Base-by-base conservation (phyloP, 2,113 vertebrate genomes). In the Pelobates fuscus region DNA sequence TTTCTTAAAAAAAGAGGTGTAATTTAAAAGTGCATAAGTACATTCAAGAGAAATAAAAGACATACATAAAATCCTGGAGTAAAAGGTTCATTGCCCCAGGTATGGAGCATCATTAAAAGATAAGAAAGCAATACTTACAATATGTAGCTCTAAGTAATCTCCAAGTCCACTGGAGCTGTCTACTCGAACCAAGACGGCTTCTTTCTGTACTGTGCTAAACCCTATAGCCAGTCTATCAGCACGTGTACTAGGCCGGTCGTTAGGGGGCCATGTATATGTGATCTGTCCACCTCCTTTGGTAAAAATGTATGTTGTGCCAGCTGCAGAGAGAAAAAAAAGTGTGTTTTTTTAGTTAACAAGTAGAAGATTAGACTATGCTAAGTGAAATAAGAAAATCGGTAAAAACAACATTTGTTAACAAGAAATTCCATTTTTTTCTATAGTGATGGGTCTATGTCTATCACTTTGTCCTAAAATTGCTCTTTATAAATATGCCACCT, bases 111-210 rank as follows among this genome's bases (percentile, higher is more conserved):
- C 12, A 49, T 17, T 11, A 15, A 17, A 21, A 23, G 57, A 71
- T 37, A 11, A 15, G 20, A 5, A 58, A 11, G 11, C 12, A 49
- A n/a, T 83, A 98, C 97, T 99, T 93, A 99, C 97, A 60, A 99
- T 98, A 69, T 98, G 97, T n/a, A 99, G 95, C 83, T 98, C 96
- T 85, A 99, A 84, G 87, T 97, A 99, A 88, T 99, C 97, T 78
- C 97, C 97, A 0, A 99, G 92, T 81, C 96, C 96, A 77, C 94
- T 92, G 79, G 97, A 96, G 85, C 97, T 99, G 88, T 99, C 96
- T 90, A 99, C 97, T 78, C 96, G 89, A 77, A 99, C 96, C 89
- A 99, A 83, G 30, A 98, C 91, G 1, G 97, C 95, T 78, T 98
- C 96, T 80, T 96, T 97, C 67, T 97, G 94, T 81, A 97, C 95